Percentiles rank a stretch among this genome's conserved stretches.
Evolutionary conservation across 2,888 invertebrate genomes (phyloP).

Genomic region (Aporophyla lueneburgensis): DNA sequence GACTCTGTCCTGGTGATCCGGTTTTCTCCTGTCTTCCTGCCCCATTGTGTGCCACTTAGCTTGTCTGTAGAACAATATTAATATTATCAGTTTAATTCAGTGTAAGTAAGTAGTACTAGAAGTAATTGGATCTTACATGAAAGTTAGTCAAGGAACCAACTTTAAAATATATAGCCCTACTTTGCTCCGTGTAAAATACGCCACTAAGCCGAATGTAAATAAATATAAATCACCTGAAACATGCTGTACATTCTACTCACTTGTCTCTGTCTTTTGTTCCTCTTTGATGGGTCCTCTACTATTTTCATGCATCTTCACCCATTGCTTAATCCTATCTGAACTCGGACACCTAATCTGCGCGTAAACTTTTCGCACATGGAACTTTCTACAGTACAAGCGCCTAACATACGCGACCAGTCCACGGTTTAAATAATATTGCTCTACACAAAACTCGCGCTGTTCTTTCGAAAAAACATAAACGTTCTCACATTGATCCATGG

Average conservation of each 20-base stretch:
- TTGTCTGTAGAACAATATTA: constrained; percentile 29
- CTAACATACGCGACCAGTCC: neutral
- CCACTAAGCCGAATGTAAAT: no score
- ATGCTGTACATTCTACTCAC: neutral
- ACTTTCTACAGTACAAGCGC: constrained; percentile 22
- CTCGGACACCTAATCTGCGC: neutral
- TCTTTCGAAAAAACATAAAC: neutral
- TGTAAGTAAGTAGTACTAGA: neutral
- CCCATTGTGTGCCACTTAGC: constrained; percentile 20
- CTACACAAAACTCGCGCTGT: constrained; percentile 16
- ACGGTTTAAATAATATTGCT: constrained; percentile 21
- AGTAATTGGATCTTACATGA: neutral
- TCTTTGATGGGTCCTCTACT: no score
- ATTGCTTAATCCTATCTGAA: neutral
- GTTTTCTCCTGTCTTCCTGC: constrained; percentile 44
- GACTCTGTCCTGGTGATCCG: constrained; percentile 27
- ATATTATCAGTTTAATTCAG: neutral
- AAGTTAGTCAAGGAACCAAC: neutral
- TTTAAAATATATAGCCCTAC: neutral
- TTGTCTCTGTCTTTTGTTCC: neutral
- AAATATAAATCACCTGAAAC: neutral
- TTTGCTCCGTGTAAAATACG: neutral
- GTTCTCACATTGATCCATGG: neutral
- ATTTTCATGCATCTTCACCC: constrained; percentile 5
- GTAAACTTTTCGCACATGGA: neutral